Base-by-base conservation (phyloP, 92 coral and sea anemone species). In the Galaxea fascicularis region DNA sequence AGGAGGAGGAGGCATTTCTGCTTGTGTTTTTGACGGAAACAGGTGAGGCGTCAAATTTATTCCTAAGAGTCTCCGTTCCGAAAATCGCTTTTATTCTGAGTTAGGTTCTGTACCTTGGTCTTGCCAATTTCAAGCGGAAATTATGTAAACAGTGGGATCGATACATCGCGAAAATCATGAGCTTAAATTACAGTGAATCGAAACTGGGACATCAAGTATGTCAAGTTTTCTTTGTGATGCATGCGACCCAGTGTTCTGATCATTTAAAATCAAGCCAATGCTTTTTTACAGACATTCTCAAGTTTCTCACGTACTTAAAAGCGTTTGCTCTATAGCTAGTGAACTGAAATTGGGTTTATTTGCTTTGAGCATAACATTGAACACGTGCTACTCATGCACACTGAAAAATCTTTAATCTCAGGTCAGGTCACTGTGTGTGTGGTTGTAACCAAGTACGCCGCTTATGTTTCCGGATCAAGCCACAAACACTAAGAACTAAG, bases 41-140 rank as follows among this genome's bases (percentile, higher is more conserved):
- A 9, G 79, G 79, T 74, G n/a, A 74, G 79, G 49, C 13, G 20
- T 28, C 70, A 65, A 27, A 13, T 29, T 65, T 65, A 18, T 24
- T 28, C 26, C 35, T 1, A 24, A 8, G 13, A 10, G 18, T 59
- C 21, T 60, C 21, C 17, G 35, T 22, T 11, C 8, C 14, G 8
- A 60, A 60, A 0, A 60, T 25, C 31, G 66, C 5, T 60, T 60
- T 21, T 6, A 21, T 14, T 21, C 12, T 30, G 62, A 56, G 21
- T 16, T 10, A 15, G 17, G 62, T 56, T 56, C 62, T 56, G 56
- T 11, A 4, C 13, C 56, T 49, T 11, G 56, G 41, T 35, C 41
- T 35, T 35, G 41, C 54, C 54, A 49, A 3, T 49, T 49, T 49
- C 1, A 2, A 35, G 41, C 41, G 41, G 3, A 35, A n/a, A n/a